Conservation (phyloP, 1,140 invertebrate species). For the Pristionchus pacificus region DNA sequence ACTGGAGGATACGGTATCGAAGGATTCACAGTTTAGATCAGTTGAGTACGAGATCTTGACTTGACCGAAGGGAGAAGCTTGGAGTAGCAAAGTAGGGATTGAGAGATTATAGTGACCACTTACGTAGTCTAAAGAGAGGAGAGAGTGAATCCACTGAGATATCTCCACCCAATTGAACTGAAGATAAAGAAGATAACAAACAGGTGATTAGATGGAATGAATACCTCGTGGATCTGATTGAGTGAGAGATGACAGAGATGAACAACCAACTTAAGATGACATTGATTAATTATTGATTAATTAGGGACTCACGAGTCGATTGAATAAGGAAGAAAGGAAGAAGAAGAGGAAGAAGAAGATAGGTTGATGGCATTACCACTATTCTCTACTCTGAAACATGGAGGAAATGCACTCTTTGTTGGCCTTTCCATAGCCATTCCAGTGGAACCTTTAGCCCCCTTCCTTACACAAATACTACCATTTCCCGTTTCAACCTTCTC, state of each 20-base stretch:
- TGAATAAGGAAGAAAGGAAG: neutral
- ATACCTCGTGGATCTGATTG: too few species aligned
- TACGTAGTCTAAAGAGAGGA: neutral
- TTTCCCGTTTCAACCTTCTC: too few species aligned
- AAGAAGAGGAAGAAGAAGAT: neutral
- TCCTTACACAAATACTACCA: too few species aligned
- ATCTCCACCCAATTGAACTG: neutral
- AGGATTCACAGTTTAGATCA: conserved; percentile 39
- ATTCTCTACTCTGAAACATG: too few species aligned
- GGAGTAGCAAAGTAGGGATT: neutral
- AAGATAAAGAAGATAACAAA: neutral
- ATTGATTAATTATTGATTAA: too few species aligned
- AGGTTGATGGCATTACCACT: too few species aligned
- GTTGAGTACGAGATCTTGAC: conserved; percentile 37
- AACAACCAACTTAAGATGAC: too few species aligned
- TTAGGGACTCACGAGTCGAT: neutral
- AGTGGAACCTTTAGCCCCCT: too few species aligned
- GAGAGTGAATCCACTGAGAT: neutral
- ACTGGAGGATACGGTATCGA: conserved; percentile 36
- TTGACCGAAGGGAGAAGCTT: conserved; percentile 25
- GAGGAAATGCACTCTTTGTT: too few species aligned
- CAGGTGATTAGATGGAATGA: neutral
- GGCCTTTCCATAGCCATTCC: too few species aligned
- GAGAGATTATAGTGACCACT: neutral
- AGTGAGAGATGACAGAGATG: too few species aligned